These are phyloP conservation scores for Staurois parvus DNA, from an alignment of 2,797 vertebrate species.

Conservation along the genomic window DNA sequence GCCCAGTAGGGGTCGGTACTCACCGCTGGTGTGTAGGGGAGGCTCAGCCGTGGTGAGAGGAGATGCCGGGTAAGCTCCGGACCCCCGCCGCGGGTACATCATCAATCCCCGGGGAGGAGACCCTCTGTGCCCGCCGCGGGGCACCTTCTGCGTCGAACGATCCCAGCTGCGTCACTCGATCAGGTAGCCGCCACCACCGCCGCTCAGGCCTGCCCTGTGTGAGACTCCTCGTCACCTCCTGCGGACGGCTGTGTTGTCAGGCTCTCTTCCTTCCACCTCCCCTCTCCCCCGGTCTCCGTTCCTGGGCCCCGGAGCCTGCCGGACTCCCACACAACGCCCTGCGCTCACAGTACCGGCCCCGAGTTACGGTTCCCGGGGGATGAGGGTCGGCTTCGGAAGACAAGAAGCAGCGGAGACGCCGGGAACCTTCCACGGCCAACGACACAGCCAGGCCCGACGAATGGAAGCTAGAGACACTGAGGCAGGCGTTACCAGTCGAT, in stretches of 20 bases:
- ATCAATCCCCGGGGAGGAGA: slow-evolving; percentile 47
- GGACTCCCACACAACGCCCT: neutral
- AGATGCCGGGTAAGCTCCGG: slow-evolving; percentile 54
- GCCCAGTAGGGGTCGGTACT: neutral
- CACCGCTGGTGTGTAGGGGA: slow-evolving; percentile 52
- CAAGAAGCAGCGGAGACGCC: slow-evolving; percentile 18
- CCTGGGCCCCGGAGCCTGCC: slow-evolving; percentile 29
- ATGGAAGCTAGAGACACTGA: slow-evolving; percentile 25
- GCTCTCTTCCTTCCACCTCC: slow-evolving; percentile 5
- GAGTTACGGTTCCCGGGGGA: slow-evolving; percentile 45
- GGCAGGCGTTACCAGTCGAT: slow-evolving; percentile 55
- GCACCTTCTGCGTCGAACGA: neutral
- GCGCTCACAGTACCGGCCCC: slow-evolving; percentile 1
- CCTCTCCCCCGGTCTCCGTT: slow-evolving; percentile 51
- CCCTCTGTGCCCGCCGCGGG: slow-evolving; percentile 10
- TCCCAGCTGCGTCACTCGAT: neutral
- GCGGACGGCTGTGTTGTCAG: neutral
- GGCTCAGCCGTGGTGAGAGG: slow-evolving; percentile 56
- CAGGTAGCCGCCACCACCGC: neutral
- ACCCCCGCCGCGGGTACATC: slow-evolving; percentile 56
- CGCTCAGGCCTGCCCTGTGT: slow-evolving; percentile 2
- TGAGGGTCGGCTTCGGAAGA: slow-evolving; percentile 29
- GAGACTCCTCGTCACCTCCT: neutral
- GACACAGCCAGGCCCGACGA: slow-evolving; percentile 44
- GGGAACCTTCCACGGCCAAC: slow-evolving; percentile 42